Base-by-base conservation (phyloP, 2,888 invertebrate species). In the Aelia acuminata region DNA sequence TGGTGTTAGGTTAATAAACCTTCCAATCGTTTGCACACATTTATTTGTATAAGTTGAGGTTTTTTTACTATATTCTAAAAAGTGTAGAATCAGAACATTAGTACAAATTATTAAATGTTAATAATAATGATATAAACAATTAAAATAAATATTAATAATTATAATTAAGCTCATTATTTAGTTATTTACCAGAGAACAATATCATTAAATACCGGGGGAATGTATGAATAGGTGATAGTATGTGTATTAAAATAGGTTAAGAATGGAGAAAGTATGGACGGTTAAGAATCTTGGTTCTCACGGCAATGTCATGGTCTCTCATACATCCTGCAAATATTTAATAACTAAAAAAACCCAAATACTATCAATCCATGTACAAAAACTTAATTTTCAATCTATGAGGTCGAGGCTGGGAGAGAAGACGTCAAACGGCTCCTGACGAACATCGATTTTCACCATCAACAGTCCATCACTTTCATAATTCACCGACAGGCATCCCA, bases 381-480 rank as follows among this genome's bases (percentile, higher is more conserved):
- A 20, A 18, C 10, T n/a, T n/a, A n/a, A n/a, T n/a, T 3, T 70
- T 3, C 8, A 70, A 26, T 35, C 35, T 35, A 70, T 35, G 35
- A 26, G 0, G 26, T 2, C 5, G 22, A 43, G 13, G 1, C 4
- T 22, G 3, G 18, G 18, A 70, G 63, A 70, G 35, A 70, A 70
- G 63, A 70, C 63, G 20, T 70, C 31, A 35, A 70, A 35, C 0
- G 26, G 31, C 53, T 43, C n/a, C 13, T 2, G 63, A 70, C 31
- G 35, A 35, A 70, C 22, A 35, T 7, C 31, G 31, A 70, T 70
- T 70, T 70, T 70, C 63, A 35, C 63, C 63, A 70, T 18, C 35
- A 31, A 70, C 63, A 35, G 63, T 18, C 63, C 31, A 35, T 70
- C 63, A 31, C 63, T 70, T 70, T 70, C 63, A 70, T 70, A 70